phyloP scores from a whole-genome alignment of 1,140 invertebrate genomes.

The Matsumurasca onukii region DNA sequence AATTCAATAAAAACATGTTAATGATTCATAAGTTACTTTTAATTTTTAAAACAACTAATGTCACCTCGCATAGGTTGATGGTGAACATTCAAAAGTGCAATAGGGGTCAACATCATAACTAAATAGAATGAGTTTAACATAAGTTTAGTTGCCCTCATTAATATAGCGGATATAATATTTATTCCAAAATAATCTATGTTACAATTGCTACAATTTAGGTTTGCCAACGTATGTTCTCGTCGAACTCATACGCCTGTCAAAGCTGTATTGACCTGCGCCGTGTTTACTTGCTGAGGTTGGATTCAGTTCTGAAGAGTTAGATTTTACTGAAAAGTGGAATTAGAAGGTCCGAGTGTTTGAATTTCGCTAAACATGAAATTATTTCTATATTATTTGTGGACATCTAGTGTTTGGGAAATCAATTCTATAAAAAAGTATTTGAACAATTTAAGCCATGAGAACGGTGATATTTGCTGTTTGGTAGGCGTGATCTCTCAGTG shows the following conservation, averaged over 20 bases:
- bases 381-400: conserved; percentile 17
- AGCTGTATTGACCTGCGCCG: conserved; percentile 50
- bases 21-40: neutral
- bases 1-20: neutral
- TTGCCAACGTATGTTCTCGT: neutral
- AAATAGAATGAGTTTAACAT: no score
- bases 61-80: neutral
- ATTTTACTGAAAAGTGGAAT: conserved; percentile 46
- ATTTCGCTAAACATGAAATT: conserved; percentile 36
- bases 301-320: conserved; percentile 46
- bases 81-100: neutral
- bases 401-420: neutral
- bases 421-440: no score
- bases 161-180: no score
- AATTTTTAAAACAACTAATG: neutral
- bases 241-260: conserved; percentile 8
- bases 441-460: no score
- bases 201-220: neutral
- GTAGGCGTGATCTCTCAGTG: conserved; percentile 42
- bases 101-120: neutral
- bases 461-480: conserved; percentile 36
- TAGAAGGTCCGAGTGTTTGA: conserved; percentile 39
- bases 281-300: conserved; percentile 53
- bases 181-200: neutral
- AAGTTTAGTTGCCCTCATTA: no score